Percentiles rank a stretch among this genome's conserved stretches.
phyloP scores from a whole-genome alignment of 2,797 vertebrate genomes.

The Pantherophis vulpinus region DNA sequence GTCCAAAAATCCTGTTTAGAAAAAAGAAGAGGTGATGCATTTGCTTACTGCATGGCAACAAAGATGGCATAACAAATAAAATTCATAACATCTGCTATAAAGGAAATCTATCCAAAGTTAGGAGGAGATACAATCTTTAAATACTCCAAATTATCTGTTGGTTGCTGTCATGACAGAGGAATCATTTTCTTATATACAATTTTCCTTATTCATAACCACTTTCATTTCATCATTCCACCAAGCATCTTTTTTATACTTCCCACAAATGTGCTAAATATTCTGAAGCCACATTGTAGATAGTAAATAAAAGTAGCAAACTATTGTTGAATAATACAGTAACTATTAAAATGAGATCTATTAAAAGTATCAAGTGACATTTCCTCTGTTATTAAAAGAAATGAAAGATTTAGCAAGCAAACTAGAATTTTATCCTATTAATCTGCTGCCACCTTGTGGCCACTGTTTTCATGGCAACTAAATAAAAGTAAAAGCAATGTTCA shows the following conservation, averaged over 20 bases:
- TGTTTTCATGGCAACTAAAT: slow-evolving; percentile 12
- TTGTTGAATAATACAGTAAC: neutral
- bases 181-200: neutral
- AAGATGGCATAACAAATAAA: neutral
- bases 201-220: neutral
- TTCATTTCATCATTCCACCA: neutral
- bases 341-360: neutral
- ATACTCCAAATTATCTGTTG: neutral
- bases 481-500: neutral
- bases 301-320: slow-evolving; percentile 1
- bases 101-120: neutral
- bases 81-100: neutral
- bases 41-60: neutral
- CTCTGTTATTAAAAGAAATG: neutral
- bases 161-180: neutral
- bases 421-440: slow-evolving; percentile 30
- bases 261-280: neutral
- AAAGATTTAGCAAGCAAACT: neutral
- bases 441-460: slow-evolving; percentile 60
- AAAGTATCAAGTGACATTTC: neutral
- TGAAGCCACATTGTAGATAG: neutral
- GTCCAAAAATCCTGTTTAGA: neutral
- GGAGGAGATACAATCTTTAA: neutral
- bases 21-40: neutral
- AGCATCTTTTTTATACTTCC: neutral